Evolutionary conservation across 2,888 invertebrate genomes (phyloP).

Genomic region (Leucozona laternaria): DNA sequence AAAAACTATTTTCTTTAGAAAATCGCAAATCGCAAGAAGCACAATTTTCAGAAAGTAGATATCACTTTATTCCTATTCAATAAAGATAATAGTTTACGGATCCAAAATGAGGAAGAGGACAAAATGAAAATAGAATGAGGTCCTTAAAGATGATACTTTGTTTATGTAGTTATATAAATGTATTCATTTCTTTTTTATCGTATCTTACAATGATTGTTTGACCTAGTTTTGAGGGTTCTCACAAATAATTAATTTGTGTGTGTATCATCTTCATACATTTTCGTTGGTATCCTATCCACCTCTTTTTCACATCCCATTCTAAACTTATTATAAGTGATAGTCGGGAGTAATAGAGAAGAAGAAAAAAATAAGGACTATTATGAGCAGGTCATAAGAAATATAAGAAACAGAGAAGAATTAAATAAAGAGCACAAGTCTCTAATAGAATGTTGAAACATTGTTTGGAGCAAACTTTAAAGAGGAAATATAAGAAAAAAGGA

Average conservation of each 20-base stretch:
- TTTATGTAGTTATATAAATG: not conserved
- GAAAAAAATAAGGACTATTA: conserved; percentile 53
- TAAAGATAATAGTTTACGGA: conserved; percentile 47
- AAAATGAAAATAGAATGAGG: not conserved
- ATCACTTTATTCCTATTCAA: conserved; percentile 41
- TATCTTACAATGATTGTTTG: conserved; percentile 65
- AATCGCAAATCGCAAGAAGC: conserved; percentile 51
- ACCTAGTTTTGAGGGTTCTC: conserved; percentile 58
- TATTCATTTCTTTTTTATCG: not conserved
- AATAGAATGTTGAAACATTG: conserved; percentile 64
- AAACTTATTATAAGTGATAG: conserved; percentile 11
- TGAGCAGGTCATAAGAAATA: conserved; percentile 64
- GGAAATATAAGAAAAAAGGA: conserved; percentile 11
- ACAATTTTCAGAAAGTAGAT: conserved; percentile 38
- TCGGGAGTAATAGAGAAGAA: not conserved
- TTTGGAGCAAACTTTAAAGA: conserved; percentile 41
- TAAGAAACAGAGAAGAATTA: conserved; percentile 67
- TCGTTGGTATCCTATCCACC: conserved; percentile 3
- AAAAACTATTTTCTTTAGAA: conserved; percentile 42
- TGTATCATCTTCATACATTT: conserved; percentile 26
- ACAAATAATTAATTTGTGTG: conserved; percentile 64
- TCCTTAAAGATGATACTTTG: conserved; percentile 40
- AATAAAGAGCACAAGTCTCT: conserved; percentile 55
- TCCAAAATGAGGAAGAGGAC: not conserved
- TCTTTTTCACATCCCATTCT: conserved; percentile 17